These are phyloP conservation scores for Uloborus plumipes DNA, from an alignment of 2,888 invertebrate species.

Conservation along the genomic window DNA sequence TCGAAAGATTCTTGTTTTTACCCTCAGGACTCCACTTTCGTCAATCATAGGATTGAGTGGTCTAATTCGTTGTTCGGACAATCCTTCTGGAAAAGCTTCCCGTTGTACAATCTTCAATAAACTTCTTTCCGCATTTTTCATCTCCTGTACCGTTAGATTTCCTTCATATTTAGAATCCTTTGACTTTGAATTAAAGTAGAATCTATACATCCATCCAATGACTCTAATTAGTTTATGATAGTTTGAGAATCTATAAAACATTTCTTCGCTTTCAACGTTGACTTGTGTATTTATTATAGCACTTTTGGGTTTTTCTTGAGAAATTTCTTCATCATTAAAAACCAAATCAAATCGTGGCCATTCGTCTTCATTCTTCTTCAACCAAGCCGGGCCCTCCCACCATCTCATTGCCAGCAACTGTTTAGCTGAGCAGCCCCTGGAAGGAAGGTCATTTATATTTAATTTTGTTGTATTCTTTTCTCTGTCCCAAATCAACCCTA, in stretches of 20 bases:
- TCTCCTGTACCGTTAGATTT: background rate
- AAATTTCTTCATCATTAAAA: background rate
- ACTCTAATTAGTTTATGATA: background rate
- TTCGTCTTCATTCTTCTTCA: slow-evolving; percentile 1
- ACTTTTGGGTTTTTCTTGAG: background rate
- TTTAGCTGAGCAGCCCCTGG: too few species aligned
- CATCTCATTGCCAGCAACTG: too few species aligned
- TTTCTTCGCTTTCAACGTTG: background rate
- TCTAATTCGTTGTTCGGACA: background rate
- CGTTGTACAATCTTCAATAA: background rate
- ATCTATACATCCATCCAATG: background rate
- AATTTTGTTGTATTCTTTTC: too few species aligned
- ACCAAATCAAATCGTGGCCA: background rate
- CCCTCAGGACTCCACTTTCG: background rate
- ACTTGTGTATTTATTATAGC: background rate
- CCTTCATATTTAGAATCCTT: background rate
- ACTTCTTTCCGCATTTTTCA: background rate
- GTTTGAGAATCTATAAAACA: background rate
- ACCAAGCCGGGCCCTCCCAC: background rate
- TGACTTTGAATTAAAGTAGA: background rate
- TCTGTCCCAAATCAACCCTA: too few species aligned
- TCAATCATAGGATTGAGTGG: background rate
- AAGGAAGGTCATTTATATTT: too few species aligned
- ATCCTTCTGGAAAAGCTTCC: background rate
- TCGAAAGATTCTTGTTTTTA: background rate